Evolutionary conservation across 2,113 vertebrate species (phyloP), one percentile per base, ranked within the genome.

Genomic region (Salminus brasiliensis): DNA sequence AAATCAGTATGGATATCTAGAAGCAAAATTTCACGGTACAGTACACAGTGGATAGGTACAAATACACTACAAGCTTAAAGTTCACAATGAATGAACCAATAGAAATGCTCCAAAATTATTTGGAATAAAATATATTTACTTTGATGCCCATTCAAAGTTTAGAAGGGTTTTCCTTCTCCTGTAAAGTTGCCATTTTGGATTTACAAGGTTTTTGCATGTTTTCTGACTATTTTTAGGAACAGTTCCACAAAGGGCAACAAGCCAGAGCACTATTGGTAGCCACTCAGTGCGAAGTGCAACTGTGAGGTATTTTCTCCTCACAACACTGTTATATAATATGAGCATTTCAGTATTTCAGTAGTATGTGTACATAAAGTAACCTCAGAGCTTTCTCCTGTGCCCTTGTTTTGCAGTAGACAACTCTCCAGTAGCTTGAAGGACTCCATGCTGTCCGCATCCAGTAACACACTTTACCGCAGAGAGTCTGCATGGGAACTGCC

Each of bases 281-380:
- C 91, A 88, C 62, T 86, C 81, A 0, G 75, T 18, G 0, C 30
- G 41, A 74, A 82, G 88, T 3, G 88, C 85, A 43, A 87, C 89
- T 74, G 74, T 93, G 90, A 96, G 95, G 96, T 96, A 68, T 65
- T 0, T 71, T 80, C 1, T 53, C 49, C 25, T 30, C 62, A 60
- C 8, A 59, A 60, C 23, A 68, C 32, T 62, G 27, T 59, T 67
- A 25, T 52, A 23, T 69, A 45, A 68, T 41, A 4, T 62, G 41
- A 69, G 47, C 32, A 21, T 1, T 52, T n/a, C n/a, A 62, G 15
- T 39, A 9, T 66, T 49, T 36, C 25, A n/a, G n/a, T n/a, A 59
- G 3, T 25, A 21, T 77, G 53, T 60, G 52, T 5, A 5, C 18
- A 30, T 49, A 10, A 49, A 67, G 68, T 55, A 76, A 36, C 15